Evolutionary conservation across 1,140 invertebrate species (phyloP).

Genomic region (Saxidomus purpurata): DNA sequence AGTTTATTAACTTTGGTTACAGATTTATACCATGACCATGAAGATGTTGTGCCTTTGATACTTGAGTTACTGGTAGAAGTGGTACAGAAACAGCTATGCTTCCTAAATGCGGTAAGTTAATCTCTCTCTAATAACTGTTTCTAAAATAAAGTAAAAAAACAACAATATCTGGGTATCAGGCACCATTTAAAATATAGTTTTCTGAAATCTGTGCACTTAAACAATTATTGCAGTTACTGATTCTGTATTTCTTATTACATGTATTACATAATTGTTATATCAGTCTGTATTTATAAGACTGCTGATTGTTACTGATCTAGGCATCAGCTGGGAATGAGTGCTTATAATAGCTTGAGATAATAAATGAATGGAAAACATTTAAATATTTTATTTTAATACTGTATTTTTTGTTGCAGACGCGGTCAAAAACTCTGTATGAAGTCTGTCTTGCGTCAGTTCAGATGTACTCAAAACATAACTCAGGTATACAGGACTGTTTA

Average conservation of each 20-base stretch:
- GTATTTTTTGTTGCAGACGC: conserved; percentile 74
- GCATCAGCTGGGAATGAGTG: too few species aligned
- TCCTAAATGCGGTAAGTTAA: conserved; percentile 88
- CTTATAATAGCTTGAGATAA: too few species aligned
- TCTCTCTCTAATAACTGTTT: neutral
- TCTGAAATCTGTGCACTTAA: too few species aligned
- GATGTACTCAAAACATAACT: conserved; percentile 90
- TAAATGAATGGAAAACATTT: too few species aligned
- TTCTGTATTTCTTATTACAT: too few species aligned
- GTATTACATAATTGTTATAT: too few species aligned
- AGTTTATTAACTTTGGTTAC: conserved; percentile 40
- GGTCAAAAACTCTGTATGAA: conserved; percentile 88
- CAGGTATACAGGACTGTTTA: conserved; percentile 74
- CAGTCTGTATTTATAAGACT: too few species aligned
- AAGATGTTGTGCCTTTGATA: conserved; percentile 92
- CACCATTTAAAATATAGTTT: too few species aligned
- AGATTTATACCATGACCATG: conserved; percentile 93
- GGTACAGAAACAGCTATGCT: conserved; percentile 90
- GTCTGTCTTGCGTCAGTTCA: conserved; percentile 89
- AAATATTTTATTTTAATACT: neutral
- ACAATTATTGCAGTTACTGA: too few species aligned
- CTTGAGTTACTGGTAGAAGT: conserved; percentile 92
- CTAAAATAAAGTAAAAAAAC: too few species aligned
- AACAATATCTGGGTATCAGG: too few species aligned
- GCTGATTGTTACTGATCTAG: too few species aligned